phyloP scores from a whole-genome alignment of 1,140 invertebrate species.

The Euglossa dilemma region DNA sequence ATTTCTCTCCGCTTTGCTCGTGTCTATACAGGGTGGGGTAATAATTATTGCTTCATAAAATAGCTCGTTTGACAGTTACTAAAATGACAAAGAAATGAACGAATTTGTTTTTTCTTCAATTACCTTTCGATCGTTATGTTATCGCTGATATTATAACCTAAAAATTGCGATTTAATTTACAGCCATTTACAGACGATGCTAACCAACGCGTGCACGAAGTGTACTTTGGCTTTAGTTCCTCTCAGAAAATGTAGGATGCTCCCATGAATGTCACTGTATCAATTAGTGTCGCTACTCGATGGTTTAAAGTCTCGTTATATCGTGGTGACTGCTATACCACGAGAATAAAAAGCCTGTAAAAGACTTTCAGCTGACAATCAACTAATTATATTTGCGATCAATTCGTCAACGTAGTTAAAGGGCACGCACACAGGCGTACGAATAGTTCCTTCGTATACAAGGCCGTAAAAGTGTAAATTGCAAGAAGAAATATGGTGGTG shows the following conservation, averaged over 20 bases:
- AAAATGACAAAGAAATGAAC: neutral
- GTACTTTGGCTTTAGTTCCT: no score
- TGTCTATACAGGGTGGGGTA: conserved; percentile 24
- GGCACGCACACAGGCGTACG: no score
- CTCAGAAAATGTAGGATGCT: neutral
- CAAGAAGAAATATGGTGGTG: no score
- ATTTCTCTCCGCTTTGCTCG: conserved; percentile 16
- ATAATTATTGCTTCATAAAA: conserved; percentile 19
- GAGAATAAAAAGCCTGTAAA: neutral
- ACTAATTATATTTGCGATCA: neutral
- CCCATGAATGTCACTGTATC: no score
- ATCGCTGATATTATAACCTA: neutral
- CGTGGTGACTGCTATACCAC: neutral
- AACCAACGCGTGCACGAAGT: no score
- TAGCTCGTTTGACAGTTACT: neutral
- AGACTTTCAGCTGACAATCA: neutral
- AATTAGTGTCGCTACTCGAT: no score
- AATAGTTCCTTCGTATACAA: no score
- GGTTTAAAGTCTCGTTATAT: neutral
- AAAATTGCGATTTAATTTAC: neutral
- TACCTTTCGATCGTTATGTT: neutral
- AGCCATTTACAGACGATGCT: no score
- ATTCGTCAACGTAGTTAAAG: neutral
- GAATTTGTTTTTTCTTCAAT: neutral
- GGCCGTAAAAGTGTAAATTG: no score